Evolutionary conservation across 2,888 invertebrate species (phyloP), one percentile per base, ranked within the genome.

Genomic region (Spatulosminthurus flaviceps): DNA sequence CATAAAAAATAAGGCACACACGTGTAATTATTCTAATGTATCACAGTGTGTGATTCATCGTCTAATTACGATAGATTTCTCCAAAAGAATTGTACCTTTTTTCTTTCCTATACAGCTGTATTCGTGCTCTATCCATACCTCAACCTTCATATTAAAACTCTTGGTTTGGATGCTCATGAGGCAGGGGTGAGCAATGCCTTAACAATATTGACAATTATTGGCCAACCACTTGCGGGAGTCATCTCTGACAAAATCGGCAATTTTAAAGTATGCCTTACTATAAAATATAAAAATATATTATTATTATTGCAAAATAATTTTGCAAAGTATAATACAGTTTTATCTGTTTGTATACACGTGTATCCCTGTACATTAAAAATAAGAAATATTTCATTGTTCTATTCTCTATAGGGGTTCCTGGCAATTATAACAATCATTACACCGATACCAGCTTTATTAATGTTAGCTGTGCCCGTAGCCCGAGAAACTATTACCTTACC

Each of bases 161-260:
- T 94, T 85, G 94, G 94, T 72, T 92, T 94, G 87, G 92, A 91
- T 86, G 92, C 93, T 75, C 92, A 92, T 88, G 93, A 93, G 88
- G 92, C 93, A 2, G 93, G 93, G 66, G 92, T 93, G 86, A 93
- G 93, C 92, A 93, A 93, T 0, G 92, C 93, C 0, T 91, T 93
- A 41, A 93, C 94, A 0, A 90, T 93, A 80, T 90, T 93, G 24
- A 92, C 92, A 81, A 92, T 94, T 84, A 89, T 94, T 81, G 93
- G 93, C 91, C 93, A 93, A 60, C 93, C 93, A 0, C 87, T 93
- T 41, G 92, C 93, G 1, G 93, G 93, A 80, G 90, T 93, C 89
- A 88, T 93, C 61, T 93, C 93, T 0, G 93, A 94, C 88, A 92
- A 92, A 88, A 92, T 94, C 83, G 94, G 94, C 82, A 93, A 94